These are phyloP conservation scores for Drosophila ustulata DNA, from an alignment of 2,888 invertebrate genomes.

Conservation along the genomic window DNA sequence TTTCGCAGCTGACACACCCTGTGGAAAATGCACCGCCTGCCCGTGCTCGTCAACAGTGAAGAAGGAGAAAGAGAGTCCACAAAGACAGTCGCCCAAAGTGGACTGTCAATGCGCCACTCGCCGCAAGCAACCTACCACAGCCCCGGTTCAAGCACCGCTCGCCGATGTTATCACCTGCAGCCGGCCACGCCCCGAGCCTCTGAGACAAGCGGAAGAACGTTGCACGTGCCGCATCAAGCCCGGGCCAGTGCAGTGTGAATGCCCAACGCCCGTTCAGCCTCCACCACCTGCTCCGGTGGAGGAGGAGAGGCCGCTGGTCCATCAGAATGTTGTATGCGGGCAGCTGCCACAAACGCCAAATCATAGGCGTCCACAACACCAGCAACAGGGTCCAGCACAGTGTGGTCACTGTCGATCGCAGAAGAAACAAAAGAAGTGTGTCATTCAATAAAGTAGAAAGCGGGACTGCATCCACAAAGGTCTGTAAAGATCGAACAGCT, in stretches of 20 bases:
- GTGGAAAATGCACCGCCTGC: conserved; percentile 61
- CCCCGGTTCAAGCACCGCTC: conserved; percentile 24
- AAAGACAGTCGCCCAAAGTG: conserved; percentile 19
- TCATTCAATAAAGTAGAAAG: conserved; percentile 40
- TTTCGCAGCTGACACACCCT: conserved; percentile 43
- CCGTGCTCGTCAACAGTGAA: conserved; percentile 37
- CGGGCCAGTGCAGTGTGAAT: conserved; percentile 42
- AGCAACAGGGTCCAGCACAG: background rate
- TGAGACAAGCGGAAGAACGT: conserved; percentile 4
- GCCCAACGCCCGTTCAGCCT: conserved; percentile 28
- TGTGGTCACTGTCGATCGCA: conserved; percentile 25
- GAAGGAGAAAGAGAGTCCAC: conserved; percentile 5
- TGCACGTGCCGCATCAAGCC: conserved; percentile 35
- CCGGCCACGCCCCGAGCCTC: background rate
- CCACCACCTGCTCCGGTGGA: background rate
- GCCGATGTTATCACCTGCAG: conserved; percentile 57
- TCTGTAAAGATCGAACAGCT: no score
- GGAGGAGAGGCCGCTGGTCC: conserved; percentile 11
- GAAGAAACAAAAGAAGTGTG: conserved; percentile 51
- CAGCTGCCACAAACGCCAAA: conserved; percentile 25
- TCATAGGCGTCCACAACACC: background rate
- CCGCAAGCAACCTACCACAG: background rate
- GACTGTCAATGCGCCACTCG: conserved; percentile 49
- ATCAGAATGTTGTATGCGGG: conserved; percentile 55
- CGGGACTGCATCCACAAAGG: no score